Percentiles rank a stretch among this genome's conserved stretches.
phyloP scores from a whole-genome alignment of 1,140 invertebrate genomes.

The Megalonaias nervosa region DNA sequence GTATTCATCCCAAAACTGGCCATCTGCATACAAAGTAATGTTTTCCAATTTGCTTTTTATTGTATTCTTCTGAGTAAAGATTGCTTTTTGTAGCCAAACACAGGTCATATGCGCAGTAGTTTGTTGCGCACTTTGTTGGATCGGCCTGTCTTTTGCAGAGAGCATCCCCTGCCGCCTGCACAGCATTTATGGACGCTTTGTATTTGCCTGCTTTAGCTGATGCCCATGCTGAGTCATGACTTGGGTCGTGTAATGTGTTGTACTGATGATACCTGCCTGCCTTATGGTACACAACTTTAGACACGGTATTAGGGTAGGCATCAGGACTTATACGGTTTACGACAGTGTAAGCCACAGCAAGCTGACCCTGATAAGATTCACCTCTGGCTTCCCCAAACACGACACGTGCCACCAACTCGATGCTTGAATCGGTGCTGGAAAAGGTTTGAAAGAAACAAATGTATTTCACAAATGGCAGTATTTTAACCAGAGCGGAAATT shows the following conservation, averaged over 20 bases:
- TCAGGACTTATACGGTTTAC: slow-evolving; percentile 6
- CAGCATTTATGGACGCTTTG: not conserved
- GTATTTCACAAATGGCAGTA: no score
- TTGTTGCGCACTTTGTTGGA: slow-evolving; percentile 6
- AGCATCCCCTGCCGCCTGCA: slow-evolving; percentile 5
- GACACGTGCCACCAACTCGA: slow-evolving; percentile 6
- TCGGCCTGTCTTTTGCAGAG: slow-evolving; percentile 1
- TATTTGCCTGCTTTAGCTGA: not conserved
- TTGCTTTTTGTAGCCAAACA: not conserved
- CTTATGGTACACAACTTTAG: not conserved
- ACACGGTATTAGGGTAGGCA: slow-evolving; percentile 4
- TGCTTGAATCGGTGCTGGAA: not conserved
- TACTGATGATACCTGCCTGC: not conserved
- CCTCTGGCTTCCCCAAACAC: slow-evolving; percentile 11
- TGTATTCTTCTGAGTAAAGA: not conserved
- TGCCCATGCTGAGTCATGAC: slow-evolving; percentile 1
- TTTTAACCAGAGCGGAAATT: no score
- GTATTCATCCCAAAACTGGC: no score
- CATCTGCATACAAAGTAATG: slow-evolving; percentile 9
- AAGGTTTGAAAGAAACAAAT: not conserved
- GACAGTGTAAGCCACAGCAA: slow-evolving; percentile 7
- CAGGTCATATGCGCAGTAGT: slow-evolving; percentile 6
- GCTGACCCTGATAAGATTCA: slow-evolving; percentile 2
- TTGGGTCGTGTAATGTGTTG: not conserved
- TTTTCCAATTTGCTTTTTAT: slow-evolving; percentile 6